Base-by-base conservation (phyloP, 2,113 vertebrate species). In the Pterophyllum scalare region DNA sequence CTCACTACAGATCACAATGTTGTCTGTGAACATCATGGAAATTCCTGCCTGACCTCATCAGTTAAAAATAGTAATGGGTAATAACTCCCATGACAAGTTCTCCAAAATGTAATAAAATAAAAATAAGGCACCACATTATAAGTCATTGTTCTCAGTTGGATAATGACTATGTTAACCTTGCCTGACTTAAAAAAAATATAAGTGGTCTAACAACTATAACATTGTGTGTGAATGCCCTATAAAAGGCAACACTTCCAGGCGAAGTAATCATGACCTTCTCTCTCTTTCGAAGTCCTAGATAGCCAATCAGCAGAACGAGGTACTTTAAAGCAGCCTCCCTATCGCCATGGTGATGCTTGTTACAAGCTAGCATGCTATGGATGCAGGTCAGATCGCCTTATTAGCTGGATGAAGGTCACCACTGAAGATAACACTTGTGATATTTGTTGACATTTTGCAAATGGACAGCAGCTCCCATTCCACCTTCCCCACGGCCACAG, bases 401-500 rank as follows among this genome's bases (percentile, higher is more conserved):
- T 91, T 91, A 81, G 79, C 74, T 3, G n/a, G 57, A 87, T 82
- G 80, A 92, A 90, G 90, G 89, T 91, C 91, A 92, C 61, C 15
- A 57, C 58, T 77, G 76, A 70, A 91, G 82, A 92, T 59, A 83
- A 82, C 52, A 82, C 82, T 87, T 86, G 84, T 84, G 84, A 85
- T 91, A 92, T 92, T 90, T 91, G 90, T 87, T 94, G 92, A 91
- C 93, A 93, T 93, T 93, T 88, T 80, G 77, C 75, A 82, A 89
- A 85, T 70, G 82, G 78, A 83, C 85, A 79, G 31, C 72, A 75
- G 33, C 77, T 84, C 72, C 38, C 52, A 46, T 72, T 67, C 38
- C 60, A 56, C 57, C 65, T 75, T 33, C 15, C 38, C 22, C 3
- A 2, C 6, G 56, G 60, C 59, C 7, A 20, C 81, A 81, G 35